A percentile compares a stretch with the other conserved stretches of the same genome.
These are phyloP conservation scores for Crenuchus spilurus DNA, from an alignment of 2,797 vertebrate species.

Conservation along the genomic window DNA sequence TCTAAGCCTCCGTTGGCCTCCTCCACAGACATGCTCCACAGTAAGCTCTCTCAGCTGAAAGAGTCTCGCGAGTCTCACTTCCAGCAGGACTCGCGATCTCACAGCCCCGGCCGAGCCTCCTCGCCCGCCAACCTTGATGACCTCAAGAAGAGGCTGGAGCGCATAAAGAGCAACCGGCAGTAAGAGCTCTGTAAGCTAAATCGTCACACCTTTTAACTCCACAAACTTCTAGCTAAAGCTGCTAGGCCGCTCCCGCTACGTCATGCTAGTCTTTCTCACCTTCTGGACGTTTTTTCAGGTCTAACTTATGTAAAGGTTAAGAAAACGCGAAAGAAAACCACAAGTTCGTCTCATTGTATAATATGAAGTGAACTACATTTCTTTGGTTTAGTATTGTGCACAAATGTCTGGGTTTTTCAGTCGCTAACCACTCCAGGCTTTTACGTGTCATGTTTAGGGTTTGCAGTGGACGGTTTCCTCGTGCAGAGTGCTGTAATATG, in stretches of 20 bases:
- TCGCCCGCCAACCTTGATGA: conserved; percentile 94
- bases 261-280: conserved; percentile 8
- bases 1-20: conserved; percentile 92
- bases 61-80: conserved; percentile 90
- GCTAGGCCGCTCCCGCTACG: conserved; percentile 15
- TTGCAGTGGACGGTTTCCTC: conserved; percentile 75
- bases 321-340: conserved; percentile 59
- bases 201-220: too few species aligned
- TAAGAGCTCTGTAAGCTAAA: too few species aligned
- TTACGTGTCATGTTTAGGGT: conserved; percentile 67
- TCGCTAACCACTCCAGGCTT: conserved; percentile 69
- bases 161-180: conserved; percentile 98
- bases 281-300: conserved; percentile 26
- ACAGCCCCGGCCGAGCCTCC: conserved; percentile 79
- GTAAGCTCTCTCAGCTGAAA: conserved; percentile 95
- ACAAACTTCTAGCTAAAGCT: conserved; percentile 4
- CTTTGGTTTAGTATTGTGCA: conserved; percentile 70
- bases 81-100: conserved; percentile 85
- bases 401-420: conserved; percentile 65
- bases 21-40: conserved; percentile 97
- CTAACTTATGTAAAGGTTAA: conserved; percentile 46
- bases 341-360: conserved; percentile 70
- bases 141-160: conserved; percentile 98
- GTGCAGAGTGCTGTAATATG: conserved; percentile 72
- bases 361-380: conserved; percentile 70